Percentiles rank a stretch among this genome's conserved stretches.
phyloP scores from a whole-genome alignment of 2,888 invertebrate genomes.

The Drosophila leonis region DNA sequence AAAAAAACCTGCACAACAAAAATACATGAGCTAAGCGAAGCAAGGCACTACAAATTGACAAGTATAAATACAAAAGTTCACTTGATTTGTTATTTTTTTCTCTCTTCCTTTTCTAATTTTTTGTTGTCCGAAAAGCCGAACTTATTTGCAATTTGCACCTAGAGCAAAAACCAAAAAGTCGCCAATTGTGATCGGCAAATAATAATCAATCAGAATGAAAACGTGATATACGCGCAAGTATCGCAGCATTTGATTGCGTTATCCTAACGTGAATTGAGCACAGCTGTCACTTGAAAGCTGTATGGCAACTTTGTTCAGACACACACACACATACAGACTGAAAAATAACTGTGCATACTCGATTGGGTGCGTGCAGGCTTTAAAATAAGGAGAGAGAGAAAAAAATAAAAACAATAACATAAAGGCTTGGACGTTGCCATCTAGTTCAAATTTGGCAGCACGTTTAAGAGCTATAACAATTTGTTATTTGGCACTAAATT shows the following conservation, averaged over 20 bases:
- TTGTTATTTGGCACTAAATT: background rate
- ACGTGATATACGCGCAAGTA: conserved; percentile 10
- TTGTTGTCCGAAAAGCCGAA: conserved; percentile 27
- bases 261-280: conserved; percentile 13
- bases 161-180: background rate
- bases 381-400: background rate
- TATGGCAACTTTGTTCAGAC: conserved; percentile 15
- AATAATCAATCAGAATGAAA: conserved; percentile 17
- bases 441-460: background rate
- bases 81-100: background rate
- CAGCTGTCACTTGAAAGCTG: conserved; percentile 25
- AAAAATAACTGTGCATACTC: conserved; percentile 14
- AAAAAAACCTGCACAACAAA: conserved; percentile 34
- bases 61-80: conserved; percentile 13
- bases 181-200: conserved; percentile 5
- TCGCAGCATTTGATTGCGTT: background rate
- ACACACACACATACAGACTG: no score
- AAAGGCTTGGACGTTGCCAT: conserved; percentile 3
- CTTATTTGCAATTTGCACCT: conserved; percentile 6
- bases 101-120: background rate
- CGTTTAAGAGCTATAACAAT: background rate
- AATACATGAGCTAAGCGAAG: conserved; percentile 1
- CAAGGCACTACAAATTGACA: conserved; percentile 30
- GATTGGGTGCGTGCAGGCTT: background rate
- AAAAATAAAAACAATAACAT: background rate